These are phyloP conservation scores for Oreotrochilus melanogaster DNA, from an alignment of 2,113 vertebrate species.

Conservation along the genomic window DNA sequence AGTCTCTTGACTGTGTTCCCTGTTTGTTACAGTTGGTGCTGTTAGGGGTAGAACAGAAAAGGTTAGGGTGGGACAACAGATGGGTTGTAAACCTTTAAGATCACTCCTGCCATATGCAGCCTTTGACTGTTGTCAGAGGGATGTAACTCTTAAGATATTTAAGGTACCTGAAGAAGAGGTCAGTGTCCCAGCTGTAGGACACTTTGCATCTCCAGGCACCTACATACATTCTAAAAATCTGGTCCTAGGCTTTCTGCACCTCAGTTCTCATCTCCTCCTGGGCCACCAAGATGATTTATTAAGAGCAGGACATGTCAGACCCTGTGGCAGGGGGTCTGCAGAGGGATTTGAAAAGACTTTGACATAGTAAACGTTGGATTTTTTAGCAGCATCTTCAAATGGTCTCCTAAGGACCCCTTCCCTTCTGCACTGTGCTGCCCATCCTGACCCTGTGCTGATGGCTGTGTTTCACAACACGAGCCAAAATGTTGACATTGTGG, in stretches of 20 bases:
- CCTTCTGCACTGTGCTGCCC: background rate
- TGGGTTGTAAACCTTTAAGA: background rate
- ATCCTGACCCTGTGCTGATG: background rate
- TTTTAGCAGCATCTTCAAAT: background rate
- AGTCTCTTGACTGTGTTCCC: background rate
- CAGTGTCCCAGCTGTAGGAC: background rate
- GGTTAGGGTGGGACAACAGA: background rate
- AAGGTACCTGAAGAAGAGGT: background rate
- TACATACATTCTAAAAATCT: background rate
- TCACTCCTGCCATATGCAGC: background rate
- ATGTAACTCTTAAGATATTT: background rate
- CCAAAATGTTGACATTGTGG: background rate
- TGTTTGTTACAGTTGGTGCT: background rate
- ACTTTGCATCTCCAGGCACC: background rate
- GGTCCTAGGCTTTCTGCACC: background rate
- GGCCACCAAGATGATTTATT: background rate
- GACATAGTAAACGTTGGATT: background rate
- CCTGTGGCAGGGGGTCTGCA: background rate
- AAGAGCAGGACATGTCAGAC: background rate
- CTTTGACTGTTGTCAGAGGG: background rate
- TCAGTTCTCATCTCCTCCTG: background rate
- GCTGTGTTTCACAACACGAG: conserved; percentile 1
- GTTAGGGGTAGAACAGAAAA: background rate
- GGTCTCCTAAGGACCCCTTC: background rate
- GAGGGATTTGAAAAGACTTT: background rate